These are phyloP conservation scores for Piprites chloris DNA, from an alignment of 2,113 vertebrate genomes.

Conservation along the genomic window DNA sequence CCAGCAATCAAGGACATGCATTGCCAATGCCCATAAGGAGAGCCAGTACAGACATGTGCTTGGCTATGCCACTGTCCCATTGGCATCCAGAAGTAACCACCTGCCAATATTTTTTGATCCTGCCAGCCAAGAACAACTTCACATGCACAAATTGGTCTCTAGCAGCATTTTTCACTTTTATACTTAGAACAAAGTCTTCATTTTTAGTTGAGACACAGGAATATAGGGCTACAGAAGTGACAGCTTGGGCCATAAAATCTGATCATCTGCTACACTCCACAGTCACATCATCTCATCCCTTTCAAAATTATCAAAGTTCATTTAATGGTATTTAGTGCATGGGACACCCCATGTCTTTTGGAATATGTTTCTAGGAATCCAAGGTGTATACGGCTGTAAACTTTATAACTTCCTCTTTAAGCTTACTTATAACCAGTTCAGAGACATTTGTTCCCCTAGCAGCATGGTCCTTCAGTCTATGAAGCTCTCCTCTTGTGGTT, in stretches of 20 bases:
- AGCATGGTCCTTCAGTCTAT: not conserved
- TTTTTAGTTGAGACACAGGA: not conserved
- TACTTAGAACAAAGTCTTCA: not conserved
- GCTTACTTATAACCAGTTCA: not conserved
- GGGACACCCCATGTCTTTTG: not conserved
- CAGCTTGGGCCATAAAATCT: not conserved
- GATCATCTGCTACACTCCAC: not conserved
- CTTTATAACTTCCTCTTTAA: not conserved
- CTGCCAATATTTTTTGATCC: not conserved
- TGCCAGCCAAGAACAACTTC: constrained; percentile 2
- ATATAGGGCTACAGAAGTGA: not conserved
- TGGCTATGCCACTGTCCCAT: not conserved
- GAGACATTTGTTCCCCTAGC: not conserved
- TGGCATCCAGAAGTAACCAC: not conserved
- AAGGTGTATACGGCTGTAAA: not conserved
- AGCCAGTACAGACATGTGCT: not conserved
- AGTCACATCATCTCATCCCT: not conserved
- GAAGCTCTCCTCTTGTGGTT: not conserved
- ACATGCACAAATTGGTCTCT: not conserved
- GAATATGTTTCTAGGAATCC: not conserved
- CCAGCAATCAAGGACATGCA: not conserved
- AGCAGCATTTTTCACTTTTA: not conserved
- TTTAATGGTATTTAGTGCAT: not conserved
- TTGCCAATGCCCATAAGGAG: not conserved
- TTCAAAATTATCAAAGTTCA: not conserved